Conservation (phyloP, 2,113 vertebrate species). For the Cottus gobio region DNA sequence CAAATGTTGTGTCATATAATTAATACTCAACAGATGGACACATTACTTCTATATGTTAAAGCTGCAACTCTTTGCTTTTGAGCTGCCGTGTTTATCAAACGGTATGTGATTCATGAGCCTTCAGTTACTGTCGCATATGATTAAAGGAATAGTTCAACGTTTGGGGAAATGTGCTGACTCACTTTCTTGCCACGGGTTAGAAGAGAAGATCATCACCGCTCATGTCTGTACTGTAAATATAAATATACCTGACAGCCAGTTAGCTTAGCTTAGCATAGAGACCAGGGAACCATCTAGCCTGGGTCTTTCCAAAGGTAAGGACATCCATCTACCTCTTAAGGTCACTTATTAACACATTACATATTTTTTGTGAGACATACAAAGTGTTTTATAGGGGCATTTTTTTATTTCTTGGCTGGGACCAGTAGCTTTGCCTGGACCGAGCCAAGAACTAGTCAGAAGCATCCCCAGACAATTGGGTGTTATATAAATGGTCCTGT, state of each 20-base stretch:
- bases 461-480: no score
- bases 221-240: background rate
- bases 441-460: conserved; percentile 27
- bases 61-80: background rate
- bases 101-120: background rate
- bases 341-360: background rate
- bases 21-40: background rate
- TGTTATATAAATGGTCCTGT: no score
- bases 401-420: conserved; percentile 18
- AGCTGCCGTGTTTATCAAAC: background rate
- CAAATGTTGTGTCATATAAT: background rate
- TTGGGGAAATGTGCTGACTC: background rate
- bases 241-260: background rate
- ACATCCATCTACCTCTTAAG: background rate
- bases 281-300: background rate
- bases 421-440: background rate
- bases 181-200: background rate
- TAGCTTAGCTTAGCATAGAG: background rate
- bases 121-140: background rate
- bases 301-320: background rate
- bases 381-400: background rate
- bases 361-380: background rate
- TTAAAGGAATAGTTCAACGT: background rate
- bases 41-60: background rate
- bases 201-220: background rate